Conservation (phyloP, 1,140 invertebrate genomes). For the Bombus pascuorum region DNA sequence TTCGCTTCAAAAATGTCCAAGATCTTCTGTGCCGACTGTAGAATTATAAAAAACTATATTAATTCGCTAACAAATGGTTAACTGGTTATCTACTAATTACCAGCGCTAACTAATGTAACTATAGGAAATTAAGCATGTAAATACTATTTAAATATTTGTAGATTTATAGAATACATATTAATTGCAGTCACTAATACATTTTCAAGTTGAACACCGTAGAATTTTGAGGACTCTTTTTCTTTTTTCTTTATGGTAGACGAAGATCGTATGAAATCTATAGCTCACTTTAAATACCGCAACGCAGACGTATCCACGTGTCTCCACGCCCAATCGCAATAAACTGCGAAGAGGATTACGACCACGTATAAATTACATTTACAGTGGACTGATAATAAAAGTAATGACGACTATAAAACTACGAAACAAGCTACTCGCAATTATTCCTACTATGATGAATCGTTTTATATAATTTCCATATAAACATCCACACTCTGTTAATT, state of each 20-base stretch:
- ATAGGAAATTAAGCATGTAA: too few relatives aligned
- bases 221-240: neutral
- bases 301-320: constrained; percentile 25
- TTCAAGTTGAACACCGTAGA: too few relatives aligned
- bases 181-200: too few relatives aligned
- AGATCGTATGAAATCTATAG: neutral
- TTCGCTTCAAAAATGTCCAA: too few relatives aligned
- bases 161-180: too few relatives aligned
- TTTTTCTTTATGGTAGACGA: neutral
- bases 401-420: neutral
- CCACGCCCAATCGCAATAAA: constrained; percentile 23
- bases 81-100: too few relatives aligned
- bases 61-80: too few relatives aligned
- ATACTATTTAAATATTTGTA: too few relatives aligned
- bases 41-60: too few relatives aligned
- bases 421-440: neutral
- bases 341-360: constrained; percentile 7
- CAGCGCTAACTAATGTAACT: too few relatives aligned
- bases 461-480: too few relatives aligned
- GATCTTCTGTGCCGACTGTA: too few relatives aligned
- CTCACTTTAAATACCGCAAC: constrained; percentile 35
- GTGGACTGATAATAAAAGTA: constrained; percentile 7
- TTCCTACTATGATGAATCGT: neutral
- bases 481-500: neutral
- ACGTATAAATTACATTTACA: constrained; percentile 27